phyloP scores from a whole-genome alignment of 2,888 invertebrate species.

The Piscicola geometra region DNA sequence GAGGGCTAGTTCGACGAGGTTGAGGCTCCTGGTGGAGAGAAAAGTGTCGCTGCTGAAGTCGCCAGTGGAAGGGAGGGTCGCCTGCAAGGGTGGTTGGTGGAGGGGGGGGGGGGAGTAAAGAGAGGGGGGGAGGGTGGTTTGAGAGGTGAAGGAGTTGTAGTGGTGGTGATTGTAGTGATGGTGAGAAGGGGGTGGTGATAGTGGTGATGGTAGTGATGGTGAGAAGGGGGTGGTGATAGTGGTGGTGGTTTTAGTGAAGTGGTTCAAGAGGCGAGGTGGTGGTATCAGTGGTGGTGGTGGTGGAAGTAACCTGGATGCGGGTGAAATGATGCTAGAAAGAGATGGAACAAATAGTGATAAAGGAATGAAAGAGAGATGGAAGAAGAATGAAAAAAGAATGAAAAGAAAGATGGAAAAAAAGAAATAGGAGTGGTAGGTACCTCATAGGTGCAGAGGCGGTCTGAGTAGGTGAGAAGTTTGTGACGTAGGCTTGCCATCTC shows the following conservation, averaged over 20 bases:
- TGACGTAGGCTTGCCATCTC: conserved; percentile 66
- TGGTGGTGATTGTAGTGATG: no score
- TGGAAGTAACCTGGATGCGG: no score
- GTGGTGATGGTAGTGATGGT: background rate
- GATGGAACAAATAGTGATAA: background rate
- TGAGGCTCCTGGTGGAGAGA: conserved; percentile 65
- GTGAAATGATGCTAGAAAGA: background rate
- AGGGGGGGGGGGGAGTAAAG: background rate
- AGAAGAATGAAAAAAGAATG: background rate
- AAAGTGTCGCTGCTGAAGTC: conserved; percentile 67
- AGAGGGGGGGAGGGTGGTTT: background rate
- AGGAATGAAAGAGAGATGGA: background rate
- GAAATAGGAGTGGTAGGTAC: conserved; percentile 57
- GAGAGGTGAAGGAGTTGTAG: no score
- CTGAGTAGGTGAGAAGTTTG: conserved; percentile 67
- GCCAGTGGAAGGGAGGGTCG: conserved; percentile 60
- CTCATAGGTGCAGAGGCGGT: conserved; percentile 68
- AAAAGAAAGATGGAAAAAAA: no score
- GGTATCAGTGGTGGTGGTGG: no score
- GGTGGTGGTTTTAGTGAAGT: background rate
- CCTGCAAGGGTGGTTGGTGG: conserved; percentile 47
- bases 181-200: background rate
- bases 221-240: conserved; percentile 58
- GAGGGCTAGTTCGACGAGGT: conserved; percentile 64
- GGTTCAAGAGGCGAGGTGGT: background rate